Evolutionary conservation across 2,113 vertebrate genomes (phyloP).

Genomic region (Suricata suricatta): DNA sequence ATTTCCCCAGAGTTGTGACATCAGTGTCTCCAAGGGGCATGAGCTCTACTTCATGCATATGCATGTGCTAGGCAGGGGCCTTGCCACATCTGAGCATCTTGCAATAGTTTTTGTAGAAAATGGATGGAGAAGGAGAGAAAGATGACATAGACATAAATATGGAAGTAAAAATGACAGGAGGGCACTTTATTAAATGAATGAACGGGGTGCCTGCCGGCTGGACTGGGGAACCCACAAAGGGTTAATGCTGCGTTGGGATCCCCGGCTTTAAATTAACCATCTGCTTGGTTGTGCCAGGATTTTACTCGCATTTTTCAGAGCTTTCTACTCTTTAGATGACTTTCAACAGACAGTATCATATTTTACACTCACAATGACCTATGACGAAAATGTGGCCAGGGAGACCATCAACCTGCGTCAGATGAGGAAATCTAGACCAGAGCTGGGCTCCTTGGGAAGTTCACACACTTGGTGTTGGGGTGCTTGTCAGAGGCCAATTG

Average conservation of each 20-base stretch:
- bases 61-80: constrained; percentile 84
- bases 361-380: background rate
- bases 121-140: constrained; percentile 76
- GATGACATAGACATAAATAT: constrained; percentile 56
- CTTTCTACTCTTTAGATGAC: constrained; percentile 30
- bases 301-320: background rate
- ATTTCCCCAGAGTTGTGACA: constrained; percentile 87
- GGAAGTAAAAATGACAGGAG: constrained; percentile 67
- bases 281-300: constrained; percentile 3
- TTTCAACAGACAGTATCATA: background rate
- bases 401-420: background rate
- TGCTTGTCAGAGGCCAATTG: fast-evolving
- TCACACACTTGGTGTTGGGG: background rate
- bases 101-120: constrained; percentile 74
- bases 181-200: constrained; percentile 3
- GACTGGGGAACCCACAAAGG: constrained; percentile 2
- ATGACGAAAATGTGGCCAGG: background rate
- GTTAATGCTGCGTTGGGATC: constrained; percentile 56
- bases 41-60: constrained; percentile 87
- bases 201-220: constrained; percentile 32
- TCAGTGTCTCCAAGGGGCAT: constrained; percentile 85
- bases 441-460: background rate
- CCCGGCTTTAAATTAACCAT: constrained; percentile 68
- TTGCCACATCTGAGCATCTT: constrained; percentile 85
- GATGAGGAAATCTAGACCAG: background rate